phyloP scores from a whole-genome alignment of 1,140 invertebrate species.

The Papilio glaucus region DNA sequence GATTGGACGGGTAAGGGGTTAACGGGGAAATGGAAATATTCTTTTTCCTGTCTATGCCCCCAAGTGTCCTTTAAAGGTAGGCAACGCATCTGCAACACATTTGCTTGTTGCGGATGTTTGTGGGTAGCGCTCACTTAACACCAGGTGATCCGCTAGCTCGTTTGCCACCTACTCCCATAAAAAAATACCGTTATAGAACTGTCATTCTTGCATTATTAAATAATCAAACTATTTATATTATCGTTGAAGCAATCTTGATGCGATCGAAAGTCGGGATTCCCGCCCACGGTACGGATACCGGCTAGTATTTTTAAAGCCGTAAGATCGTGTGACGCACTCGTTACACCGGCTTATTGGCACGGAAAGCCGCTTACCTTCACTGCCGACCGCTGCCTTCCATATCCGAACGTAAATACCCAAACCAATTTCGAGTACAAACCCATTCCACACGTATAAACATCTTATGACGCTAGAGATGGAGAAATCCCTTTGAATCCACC shows the following conservation, averaged over 20 bases:
- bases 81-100: no score
- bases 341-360: constrained; percentile 49
- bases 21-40: no score
- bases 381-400: constrained; percentile 43
- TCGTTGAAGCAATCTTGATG: not conserved
- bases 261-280: constrained; percentile 30
- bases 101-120: no score
- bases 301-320: constrained; percentile 38
- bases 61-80: no score
- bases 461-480: constrained; percentile 4
- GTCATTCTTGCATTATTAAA: constrained; percentile 7
- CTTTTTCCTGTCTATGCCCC: no score
- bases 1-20: no score
- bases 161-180: no score
- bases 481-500: constrained; percentile 1
- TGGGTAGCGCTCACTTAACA: no score
- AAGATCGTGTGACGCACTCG: constrained; percentile 40
- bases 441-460: constrained; percentile 28
- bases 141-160: no score
- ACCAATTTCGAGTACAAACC: constrained; percentile 24
- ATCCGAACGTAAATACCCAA: constrained; percentile 48
- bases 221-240: constrained; percentile 8
- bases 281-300: constrained; percentile 34
- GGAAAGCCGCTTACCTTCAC: constrained; percentile 71
- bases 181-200: not conserved